Evolutionary conservation across 2,113 vertebrate species (phyloP).

Genomic region (Hippocampus mohnikei): DNA sequence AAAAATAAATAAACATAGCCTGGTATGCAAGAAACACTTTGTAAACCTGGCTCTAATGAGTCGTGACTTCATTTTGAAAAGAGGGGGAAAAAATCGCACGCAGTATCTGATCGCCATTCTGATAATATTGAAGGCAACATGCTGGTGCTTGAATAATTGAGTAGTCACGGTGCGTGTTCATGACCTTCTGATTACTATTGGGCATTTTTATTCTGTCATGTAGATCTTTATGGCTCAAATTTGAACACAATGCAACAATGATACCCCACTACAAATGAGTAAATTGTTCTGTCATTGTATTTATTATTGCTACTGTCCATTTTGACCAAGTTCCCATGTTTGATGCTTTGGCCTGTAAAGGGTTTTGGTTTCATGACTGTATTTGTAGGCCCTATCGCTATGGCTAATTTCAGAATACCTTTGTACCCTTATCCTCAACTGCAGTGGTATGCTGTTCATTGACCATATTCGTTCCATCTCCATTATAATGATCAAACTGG

Average conservation of each 20-base stretch:
- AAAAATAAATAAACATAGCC: constrained; percentile 55
- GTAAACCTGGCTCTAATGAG: constrained; percentile 25
- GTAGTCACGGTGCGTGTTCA: constrained; percentile 23
- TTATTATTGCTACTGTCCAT: not conserved
- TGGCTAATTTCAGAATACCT: not conserved
- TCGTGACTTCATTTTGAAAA: not conserved
- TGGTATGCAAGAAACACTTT: constrained; percentile 34
- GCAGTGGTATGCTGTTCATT: constrained; percentile 11
- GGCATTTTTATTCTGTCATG: constrained; percentile 1
- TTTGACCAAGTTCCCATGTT: no score
- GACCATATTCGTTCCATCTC: constrained; percentile 6
- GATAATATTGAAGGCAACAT: constrained; percentile 19
- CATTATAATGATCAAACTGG: not conserved
- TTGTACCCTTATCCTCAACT: not conserved
- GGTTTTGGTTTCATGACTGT: not conserved
- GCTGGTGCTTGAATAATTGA: constrained; percentile 3
- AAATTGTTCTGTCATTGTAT: not conserved
- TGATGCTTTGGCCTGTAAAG: not conserved
- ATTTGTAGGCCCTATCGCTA: not conserved
- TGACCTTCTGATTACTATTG: constrained; percentile 4
- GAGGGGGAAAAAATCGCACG: not conserved
- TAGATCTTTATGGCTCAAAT: not conserved
- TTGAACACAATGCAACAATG: not conserved
- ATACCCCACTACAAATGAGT: no score
- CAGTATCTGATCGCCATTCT: constrained; percentile 12